Percentiles rank a stretch among this genome's conserved stretches.
Conservation (phyloP, 1,140 invertebrate species). For the Pseudomyrmex flavicornis region DNA sequence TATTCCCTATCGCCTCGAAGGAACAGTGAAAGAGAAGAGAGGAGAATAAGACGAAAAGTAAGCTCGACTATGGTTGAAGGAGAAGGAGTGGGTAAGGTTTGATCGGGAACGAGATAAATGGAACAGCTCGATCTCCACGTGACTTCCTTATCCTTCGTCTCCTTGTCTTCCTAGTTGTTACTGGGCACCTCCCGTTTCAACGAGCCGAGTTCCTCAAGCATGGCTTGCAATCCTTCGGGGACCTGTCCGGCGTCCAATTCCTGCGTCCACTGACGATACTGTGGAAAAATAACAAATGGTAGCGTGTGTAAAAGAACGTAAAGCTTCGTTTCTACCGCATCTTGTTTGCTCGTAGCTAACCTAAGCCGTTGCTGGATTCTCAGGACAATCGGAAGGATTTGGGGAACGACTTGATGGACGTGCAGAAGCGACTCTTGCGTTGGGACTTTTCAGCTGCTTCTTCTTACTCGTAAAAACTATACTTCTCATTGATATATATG, state of each 20-base stretch:
- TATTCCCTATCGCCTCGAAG: slow-evolving; percentile 30
- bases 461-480: background rate
- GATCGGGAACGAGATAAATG: slow-evolving; percentile 28
- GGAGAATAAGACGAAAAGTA: slow-evolving; percentile 4
- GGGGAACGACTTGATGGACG: background rate
- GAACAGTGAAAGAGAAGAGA: slow-evolving; percentile 28
- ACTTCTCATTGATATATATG: background rate
- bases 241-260: slow-evolving; percentile 92
- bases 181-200: slow-evolving; percentile 87
- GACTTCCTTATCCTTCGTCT: slow-evolving; percentile 54
- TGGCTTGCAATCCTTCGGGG: slow-evolving; percentile 90
- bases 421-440: slow-evolving; percentile 4
- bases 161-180: slow-evolving; percentile 59
- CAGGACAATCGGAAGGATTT: slow-evolving; percentile 26
- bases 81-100: background rate
- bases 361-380: slow-evolving; percentile 24
- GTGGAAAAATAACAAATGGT: slow-evolving; percentile 75
- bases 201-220: slow-evolving; percentile 90
- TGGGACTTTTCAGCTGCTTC: background rate
- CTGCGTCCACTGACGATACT: slow-evolving; percentile 93
- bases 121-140: slow-evolving; percentile 48
- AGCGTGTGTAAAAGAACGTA: slow-evolving; percentile 36
- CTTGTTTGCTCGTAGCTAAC: slow-evolving; percentile 13
- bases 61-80: slow-evolving; percentile 25
- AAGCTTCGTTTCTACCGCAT: background rate